Evolutionary conservation across 2,113 vertebrate species (phyloP).

Genomic region (Gambusia holbrooki): DNA sequence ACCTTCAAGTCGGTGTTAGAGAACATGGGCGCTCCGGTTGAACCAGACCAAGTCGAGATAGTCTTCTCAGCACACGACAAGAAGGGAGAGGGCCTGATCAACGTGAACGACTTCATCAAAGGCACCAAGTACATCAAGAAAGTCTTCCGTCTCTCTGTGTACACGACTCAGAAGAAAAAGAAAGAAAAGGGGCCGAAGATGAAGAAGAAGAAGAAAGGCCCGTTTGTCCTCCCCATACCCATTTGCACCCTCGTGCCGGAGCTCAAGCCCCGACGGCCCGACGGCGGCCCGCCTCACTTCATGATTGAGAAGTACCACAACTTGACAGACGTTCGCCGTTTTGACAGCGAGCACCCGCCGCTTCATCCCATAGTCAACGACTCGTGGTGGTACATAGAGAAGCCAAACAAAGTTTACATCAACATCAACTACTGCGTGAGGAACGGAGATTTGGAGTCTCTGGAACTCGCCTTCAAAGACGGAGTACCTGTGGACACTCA

Average conservation of each 20-base stretch:
- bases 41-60: constrained; percentile 54
- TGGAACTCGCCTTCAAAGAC: constrained; percentile 86
- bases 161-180: constrained; percentile 82
- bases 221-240: constrained; percentile 80
- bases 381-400: constrained; percentile 88
- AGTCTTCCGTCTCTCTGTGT: constrained; percentile 81
- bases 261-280: constrained; percentile 42
- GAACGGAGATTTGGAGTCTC: constrained; percentile 84
- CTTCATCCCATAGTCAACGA: constrained; percentile 89
- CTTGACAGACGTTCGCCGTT: constrained; percentile 68
- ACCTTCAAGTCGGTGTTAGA: constrained; percentile 81
- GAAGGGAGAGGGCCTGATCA: constrained; percentile 66
- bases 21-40: constrained; percentile 73
- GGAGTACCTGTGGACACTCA: constrained; percentile 87
- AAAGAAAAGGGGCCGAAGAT: constrained; percentile 67
- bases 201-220: constrained; percentile 75
- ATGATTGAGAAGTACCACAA: constrained; percentile 84
- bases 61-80: constrained; percentile 79
- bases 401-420: constrained; percentile 77
- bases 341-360: constrained; percentile 78
- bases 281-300: constrained; percentile 85
- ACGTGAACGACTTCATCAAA: constrained; percentile 86
- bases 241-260: constrained; percentile 82
- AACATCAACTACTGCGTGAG: constrained; percentile 87
- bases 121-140: constrained; percentile 88